phyloP scores from a whole-genome alignment of 2,888 invertebrate species.

The Nemapogon koenigi region DNA sequence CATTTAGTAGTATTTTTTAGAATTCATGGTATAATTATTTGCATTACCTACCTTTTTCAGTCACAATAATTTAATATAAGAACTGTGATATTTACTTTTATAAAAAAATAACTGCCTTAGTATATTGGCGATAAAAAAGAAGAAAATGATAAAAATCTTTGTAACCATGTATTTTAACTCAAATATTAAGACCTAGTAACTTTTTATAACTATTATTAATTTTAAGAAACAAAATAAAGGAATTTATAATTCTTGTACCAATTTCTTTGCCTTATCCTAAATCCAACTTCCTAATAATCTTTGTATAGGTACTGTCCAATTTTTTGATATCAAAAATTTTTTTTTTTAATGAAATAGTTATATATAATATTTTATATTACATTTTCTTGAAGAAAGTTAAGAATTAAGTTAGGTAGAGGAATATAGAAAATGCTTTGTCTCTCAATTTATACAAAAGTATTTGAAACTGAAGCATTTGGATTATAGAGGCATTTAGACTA shows the following conservation, averaged over 20 bases:
- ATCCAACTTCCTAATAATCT: too few species aligned
- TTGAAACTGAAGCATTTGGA: too few species aligned
- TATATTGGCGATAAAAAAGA: slow-evolving; percentile 48
- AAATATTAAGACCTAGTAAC: slow-evolving; percentile 3
- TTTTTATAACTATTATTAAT: slow-evolving; percentile 15
- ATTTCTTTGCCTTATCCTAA: too few species aligned
- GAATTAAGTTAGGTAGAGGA: too few species aligned
- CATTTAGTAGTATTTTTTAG: too few species aligned
- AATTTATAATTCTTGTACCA: too few species aligned
- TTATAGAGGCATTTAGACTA: too few species aligned
- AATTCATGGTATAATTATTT: too few species aligned
- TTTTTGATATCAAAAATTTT: slow-evolving; percentile 22
- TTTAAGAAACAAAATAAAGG: slow-evolving; percentile 18
- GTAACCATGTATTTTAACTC: background rate
- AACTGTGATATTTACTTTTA: slow-evolving; percentile 65
- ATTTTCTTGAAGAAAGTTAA: too few species aligned
- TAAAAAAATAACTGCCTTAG: slow-evolving; percentile 35
- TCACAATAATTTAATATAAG: slow-evolving; percentile 60
- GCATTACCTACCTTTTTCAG: slow-evolving; percentile 14
- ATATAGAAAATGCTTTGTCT: too few species aligned
- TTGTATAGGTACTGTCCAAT: slow-evolving; percentile 25
- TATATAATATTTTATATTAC: slow-evolving; percentile 19
- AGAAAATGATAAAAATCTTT: background rate
- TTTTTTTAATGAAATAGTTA: too few species aligned
- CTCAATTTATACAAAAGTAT: too few species aligned